phyloP scores from a whole-genome alignment of 1,140 invertebrate species.

The Stratiolaelaps scimitus region DNA sequence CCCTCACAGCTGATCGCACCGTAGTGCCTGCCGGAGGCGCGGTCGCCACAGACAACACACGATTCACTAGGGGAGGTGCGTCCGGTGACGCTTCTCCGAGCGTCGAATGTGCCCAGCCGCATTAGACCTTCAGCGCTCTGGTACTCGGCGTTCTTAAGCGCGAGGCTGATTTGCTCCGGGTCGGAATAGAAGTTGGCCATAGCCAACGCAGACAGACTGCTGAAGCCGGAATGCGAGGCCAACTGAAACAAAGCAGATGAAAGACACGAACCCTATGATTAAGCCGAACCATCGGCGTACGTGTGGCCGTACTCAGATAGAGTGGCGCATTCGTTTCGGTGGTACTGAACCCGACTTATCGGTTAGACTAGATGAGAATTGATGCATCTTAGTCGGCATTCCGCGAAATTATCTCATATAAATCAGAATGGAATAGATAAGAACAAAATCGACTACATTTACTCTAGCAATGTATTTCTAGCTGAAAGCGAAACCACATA shows the following conservation, averaged over 20 bases:
- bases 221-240: constrained; percentile 6
- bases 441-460: no score
- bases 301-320: no score
- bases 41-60: constrained; percentile 37
- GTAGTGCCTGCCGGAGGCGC: constrained; percentile 37
- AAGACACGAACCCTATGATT: no score
- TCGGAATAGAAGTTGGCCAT: constrained; percentile 22
- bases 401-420: no score
- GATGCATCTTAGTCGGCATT: no score
- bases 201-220: constrained; percentile 20
- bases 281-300: no score
- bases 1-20: constrained; percentile 47
- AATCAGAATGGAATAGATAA: no score
- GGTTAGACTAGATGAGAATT: no score
- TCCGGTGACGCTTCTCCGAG: constrained; percentile 14
- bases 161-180: constrained; percentile 24
- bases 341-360: no score
- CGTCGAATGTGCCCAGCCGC: constrained; percentile 10
- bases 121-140: constrained; percentile 7
- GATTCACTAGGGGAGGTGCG: constrained; percentile 19
- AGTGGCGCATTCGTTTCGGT: no score
- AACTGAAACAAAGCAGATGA: neutral
- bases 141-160: constrained; percentile 15
- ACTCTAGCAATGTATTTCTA: no score
- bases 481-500: no score